phyloP scores from a whole-genome alignment of 2,113 vertebrate species.

The Atrichornis clamosus region DNA sequence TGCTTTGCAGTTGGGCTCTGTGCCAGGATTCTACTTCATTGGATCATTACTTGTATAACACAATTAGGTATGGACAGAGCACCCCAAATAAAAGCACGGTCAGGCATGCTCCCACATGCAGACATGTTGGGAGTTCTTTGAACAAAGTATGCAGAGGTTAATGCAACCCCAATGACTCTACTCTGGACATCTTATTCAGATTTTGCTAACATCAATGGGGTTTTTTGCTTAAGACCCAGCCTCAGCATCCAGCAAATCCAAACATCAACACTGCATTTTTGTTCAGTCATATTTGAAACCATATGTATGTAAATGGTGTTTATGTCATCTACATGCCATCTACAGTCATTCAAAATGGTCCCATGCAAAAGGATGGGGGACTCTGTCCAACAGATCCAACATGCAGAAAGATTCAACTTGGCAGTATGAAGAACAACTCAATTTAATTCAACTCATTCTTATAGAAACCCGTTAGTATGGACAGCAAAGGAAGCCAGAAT shows the following conservation, averaged over 20 bases:
- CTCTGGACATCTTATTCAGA: not conserved
- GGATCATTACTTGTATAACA: not conserved
- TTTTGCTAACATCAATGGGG: not conserved
- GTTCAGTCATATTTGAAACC: not conserved
- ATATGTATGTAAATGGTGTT: not conserved
- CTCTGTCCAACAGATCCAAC: not conserved
- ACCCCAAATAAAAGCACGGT: not conserved
- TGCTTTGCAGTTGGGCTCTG: not conserved
- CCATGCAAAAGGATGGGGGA: not conserved
- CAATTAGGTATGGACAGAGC: not conserved
- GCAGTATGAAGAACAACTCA: not conserved
- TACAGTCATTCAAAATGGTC: not conserved
- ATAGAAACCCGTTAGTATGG: not conserved
- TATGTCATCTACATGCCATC: not conserved
- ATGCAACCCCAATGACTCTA: not conserved
- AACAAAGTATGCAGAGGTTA: not conserved
- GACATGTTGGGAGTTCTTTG: not conserved
- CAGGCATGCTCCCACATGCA: not conserved
- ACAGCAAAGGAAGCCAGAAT: not conserved
- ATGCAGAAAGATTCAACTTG: not conserved
- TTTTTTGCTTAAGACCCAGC: not conserved
- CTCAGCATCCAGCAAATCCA: not conserved
- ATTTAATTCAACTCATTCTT: not conserved
- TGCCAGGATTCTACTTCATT: not conserved
- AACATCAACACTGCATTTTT: not conserved